Evolutionary conservation across 2,113 vertebrate genomes (phyloP), one percentile per base, ranked within the genome.

Genomic region (Coryphaenoides rupestris): DNA sequence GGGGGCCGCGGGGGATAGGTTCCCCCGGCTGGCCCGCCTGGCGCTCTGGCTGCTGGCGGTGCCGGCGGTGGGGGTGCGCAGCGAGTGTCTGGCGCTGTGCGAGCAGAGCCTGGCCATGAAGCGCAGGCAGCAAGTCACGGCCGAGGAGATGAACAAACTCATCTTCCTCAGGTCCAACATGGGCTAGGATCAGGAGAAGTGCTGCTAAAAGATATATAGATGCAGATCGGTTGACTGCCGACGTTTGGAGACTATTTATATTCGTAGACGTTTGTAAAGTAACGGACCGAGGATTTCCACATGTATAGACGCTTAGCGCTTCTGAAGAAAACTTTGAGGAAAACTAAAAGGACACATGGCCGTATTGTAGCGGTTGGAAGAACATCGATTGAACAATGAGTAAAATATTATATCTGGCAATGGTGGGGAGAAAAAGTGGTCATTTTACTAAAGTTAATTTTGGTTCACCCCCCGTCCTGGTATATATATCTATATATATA

Each of bases 161-260:
- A 96, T 99, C 91, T 99, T 99, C 86, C 93, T 99, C 85, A 96
- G 95, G 88, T 96, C 95, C 77, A 99, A 99, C 89, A 95, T 96
- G 92, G 94, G 95, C 91, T 99, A 93, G 92, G 84, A 78, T 13
- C 40, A 6, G 24, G 24, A 26, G 24, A 5, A 5, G 28, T 10
- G 28, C 28, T 10, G 28, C 28, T 33, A 33, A 10, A 1, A 33
- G 5, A 33, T 33, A 33, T 33, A 33, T 33, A 33, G 28, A 10
- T 33, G 28, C 10, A 2, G 28, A 33, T 33, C 28, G 28, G 28
- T 7, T 4, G 3, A 10, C 63, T 73, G 76, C 69, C 74, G 78
- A 83, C 80, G 77, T 85, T 79, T 85, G 45, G 56, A 81, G 78
- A 84, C 80, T 81, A 73, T 60, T 58, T 47, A 73, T 66, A 60